These are phyloP conservation scores for Abrostola tripartita DNA, from an alignment of 2,888 invertebrate genomes.

Conservation along the genomic window DNA sequence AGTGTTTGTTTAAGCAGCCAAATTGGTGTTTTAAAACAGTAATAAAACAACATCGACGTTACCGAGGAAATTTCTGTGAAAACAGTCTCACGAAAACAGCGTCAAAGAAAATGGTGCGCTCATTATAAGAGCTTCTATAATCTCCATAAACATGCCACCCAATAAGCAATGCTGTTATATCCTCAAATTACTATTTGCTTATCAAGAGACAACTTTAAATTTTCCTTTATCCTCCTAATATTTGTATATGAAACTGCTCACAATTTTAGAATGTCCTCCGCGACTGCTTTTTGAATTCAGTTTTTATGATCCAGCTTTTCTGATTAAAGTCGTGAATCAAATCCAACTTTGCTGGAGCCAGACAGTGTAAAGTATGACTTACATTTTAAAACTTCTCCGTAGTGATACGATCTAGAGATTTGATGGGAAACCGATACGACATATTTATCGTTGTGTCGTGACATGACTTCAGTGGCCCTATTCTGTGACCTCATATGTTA, in stretches of 20 bases:
- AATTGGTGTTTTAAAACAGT: slow-evolving; percentile 53
- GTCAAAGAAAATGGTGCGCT: slow-evolving; percentile 63
- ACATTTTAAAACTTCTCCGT: slow-evolving; percentile 55
- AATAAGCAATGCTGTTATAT: slow-evolving; percentile 39
- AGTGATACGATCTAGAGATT: slow-evolving; percentile 57
- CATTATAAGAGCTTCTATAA: slow-evolving; percentile 65
- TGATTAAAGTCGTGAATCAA: slow-evolving; percentile 33
- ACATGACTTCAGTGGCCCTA: slow-evolving; percentile 55
- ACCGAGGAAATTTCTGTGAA: slow-evolving; percentile 37
- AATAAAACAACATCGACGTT: slow-evolving; percentile 44
- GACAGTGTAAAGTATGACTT: slow-evolving; percentile 34
- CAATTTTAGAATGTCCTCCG: slow-evolving; percentile 3
- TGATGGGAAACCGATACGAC: slow-evolving; percentile 61
- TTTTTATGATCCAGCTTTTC: slow-evolving; percentile 4
- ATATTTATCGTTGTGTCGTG: slow-evolving; percentile 66
- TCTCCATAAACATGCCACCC: slow-evolving; percentile 38
- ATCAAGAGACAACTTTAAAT: background rate
- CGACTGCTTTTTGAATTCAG: background rate
- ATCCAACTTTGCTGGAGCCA: slow-evolving; percentile 18
- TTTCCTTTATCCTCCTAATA: slow-evolving; percentile 7
- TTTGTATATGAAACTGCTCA: slow-evolving; percentile 19
- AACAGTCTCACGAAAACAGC: slow-evolving; percentile 40
- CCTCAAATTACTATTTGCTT: slow-evolving; percentile 19
- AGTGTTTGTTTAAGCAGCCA: slow-evolving; percentile 48
- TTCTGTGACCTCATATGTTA: slow-evolving; percentile 58